Evolutionary conservation across 2,113 vertebrate genomes (phyloP).

Genomic region (Oncorhynchus keta): DNA sequence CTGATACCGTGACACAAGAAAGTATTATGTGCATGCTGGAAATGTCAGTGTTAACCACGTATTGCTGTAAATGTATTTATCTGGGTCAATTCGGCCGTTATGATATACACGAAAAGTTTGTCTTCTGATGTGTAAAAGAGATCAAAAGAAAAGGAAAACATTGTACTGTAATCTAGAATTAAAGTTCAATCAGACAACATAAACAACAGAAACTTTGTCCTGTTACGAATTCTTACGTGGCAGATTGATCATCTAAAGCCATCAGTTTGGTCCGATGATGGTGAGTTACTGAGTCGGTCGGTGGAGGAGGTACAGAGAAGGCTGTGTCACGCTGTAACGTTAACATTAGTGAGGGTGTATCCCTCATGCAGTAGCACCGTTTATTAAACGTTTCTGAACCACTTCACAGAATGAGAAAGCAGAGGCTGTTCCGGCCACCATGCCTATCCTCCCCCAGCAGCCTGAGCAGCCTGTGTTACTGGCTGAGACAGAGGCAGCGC

Average conservation of each 20-base stretch:
- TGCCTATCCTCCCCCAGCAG: constrained; percentile 88
- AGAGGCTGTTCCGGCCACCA: constrained; percentile 85
- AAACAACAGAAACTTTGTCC: constrained; percentile 65
- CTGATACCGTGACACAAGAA: constrained; percentile 60
- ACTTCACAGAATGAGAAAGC: constrained; percentile 99
- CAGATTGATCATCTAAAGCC: constrained; percentile 29
- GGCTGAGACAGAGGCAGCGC: constrained; percentile 77
- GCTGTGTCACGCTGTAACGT: constrained; percentile 28
- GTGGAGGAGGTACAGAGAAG: constrained; percentile 8
- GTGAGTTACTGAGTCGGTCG: constrained; percentile 28
- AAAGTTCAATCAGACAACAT: constrained; percentile 67
- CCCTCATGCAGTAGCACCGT: constrained; percentile 55
- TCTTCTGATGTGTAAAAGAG: constrained; percentile 57
- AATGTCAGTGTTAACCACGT: constrained; percentile 65
- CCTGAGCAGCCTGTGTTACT: constrained; percentile 71
- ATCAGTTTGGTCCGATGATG: constrained; percentile 7
- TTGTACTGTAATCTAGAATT: constrained; percentile 75
- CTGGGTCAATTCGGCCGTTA: constrained; percentile 54
- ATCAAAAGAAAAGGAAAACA: constrained; percentile 16
- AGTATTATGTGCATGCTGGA: constrained; percentile 75
- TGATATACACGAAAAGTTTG: constrained; percentile 57
- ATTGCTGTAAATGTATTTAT: constrained; percentile 72
- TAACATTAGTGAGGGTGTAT: constrained; percentile 51
- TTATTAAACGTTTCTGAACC: constrained; percentile 92
- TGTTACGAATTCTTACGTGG: constrained; percentile 66